Percentiles rank a stretch among this genome's conserved stretches.
phyloP scores from a whole-genome alignment of 2,888 invertebrate species.

The Hylaea fasciaria region DNA sequence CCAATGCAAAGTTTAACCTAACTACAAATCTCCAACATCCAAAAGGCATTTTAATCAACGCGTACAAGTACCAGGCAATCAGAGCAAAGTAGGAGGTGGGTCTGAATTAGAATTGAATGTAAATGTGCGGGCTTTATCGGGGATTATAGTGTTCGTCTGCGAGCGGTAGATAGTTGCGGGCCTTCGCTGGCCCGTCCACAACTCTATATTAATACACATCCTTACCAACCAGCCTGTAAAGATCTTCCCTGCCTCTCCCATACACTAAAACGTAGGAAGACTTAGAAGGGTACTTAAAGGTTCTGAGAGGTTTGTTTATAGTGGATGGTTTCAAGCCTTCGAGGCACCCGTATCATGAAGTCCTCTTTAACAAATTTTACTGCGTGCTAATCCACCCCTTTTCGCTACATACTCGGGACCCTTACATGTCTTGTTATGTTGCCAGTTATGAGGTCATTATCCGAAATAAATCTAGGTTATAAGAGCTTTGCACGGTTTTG shows the following conservation, averaged over 20 bases:
- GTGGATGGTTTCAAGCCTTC: conserved; percentile 59
- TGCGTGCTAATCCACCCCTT: conserved; percentile 78
- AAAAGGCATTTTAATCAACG: conserved; percentile 77
- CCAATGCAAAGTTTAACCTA: conserved; percentile 35
- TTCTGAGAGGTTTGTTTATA: conserved; percentile 46
- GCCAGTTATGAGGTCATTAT: conserved; percentile 78
- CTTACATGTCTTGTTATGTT: conserved; percentile 74
- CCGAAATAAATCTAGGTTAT: conserved; percentile 79
- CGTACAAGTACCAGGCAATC: conserved; percentile 80
- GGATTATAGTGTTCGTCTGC: conserved; percentile 85
- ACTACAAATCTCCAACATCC: conserved; percentile 40
- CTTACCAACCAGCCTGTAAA: conserved; percentile 49
- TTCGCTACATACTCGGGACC: conserved; percentile 64
- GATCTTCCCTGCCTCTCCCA: conserved; percentile 35
- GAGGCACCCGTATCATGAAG: conserved; percentile 73
- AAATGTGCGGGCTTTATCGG: conserved; percentile 86
- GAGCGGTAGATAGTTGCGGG: conserved; percentile 80
- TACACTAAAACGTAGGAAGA: conserved; percentile 2
- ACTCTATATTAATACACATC: conserved; percentile 66
- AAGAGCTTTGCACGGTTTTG: conserved; percentile 64
- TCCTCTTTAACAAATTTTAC: conserved; percentile 83
- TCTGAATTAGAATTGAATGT: conserved; percentile 85
- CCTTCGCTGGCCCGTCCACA: conserved; percentile 65
- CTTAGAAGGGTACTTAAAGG: conserved; percentile 1
- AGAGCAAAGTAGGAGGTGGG: conserved; percentile 74